Base-by-base conservation (phyloP, 2,888 invertebrate species). In the Cephalotes varians region DNA sequence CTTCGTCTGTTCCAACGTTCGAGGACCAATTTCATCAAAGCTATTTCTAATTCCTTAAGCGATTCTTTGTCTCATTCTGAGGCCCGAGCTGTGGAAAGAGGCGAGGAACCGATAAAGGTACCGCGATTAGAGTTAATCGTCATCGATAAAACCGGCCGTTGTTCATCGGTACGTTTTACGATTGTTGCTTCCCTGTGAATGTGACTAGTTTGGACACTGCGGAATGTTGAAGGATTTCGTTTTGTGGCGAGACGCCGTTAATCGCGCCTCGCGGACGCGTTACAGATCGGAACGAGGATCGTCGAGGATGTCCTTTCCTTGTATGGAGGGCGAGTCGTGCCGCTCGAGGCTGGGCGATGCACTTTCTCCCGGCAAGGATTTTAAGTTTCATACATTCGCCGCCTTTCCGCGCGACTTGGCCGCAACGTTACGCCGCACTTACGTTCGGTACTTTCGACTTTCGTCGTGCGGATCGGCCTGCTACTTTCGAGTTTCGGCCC, bases 301-400 rank as follows among this genome's bases (percentile, higher is more conserved):
- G 21, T 47, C 34, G 47, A 49, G 60, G 44, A 51, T 28, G 44
- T 58, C 31, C 56, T 79, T 69, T 56, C 71, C 77, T 79, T 79
- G 69, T 56, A 79, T 5, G 56, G 71, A 56, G 56, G 56, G 44
- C 31, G 56, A 79, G 71, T 71, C 77, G 71, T 79, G 77, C 71
- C 81, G 80, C 84, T 74, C 86, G 86, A 86, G 65, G 58, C 76
- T 76, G 82, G 71, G 74, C 86, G 86, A 83, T 85, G 86, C 86
- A 81, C 86, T 85, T 82, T 79, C 74, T 65, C 64, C 86, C 74
- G 86, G 64, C 76, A 62, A 82, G 72, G 86, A 80, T 74, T 40
- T 83, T 31, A 28, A 82, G 40, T 56, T 31, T 37, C 76, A 67
- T 49, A 58, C 67, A 40, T 37, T 47, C 62, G 84, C 71, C 73